phyloP scores from a whole-genome alignment of 1,140 invertebrate genomes.

The Neodiprion lecontei region DNA sequence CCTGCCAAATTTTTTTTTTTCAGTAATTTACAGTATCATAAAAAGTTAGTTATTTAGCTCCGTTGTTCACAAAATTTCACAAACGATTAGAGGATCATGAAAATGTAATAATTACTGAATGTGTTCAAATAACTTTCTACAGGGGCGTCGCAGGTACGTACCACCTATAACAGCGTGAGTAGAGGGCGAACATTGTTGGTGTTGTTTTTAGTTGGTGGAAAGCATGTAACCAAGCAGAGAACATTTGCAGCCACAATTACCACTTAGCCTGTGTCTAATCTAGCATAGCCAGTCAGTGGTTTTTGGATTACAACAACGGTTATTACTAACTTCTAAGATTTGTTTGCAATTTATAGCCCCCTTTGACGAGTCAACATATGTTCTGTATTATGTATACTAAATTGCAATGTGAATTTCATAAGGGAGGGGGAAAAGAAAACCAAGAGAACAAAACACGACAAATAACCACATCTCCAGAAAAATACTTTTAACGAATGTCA shows the following conservation, averaged over 20 bases:
- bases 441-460: neutral
- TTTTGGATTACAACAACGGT: constrained; percentile 28
- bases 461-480: no score
- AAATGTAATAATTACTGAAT: constrained; percentile 11
- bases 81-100: neutral
- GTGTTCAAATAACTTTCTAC: constrained; percentile 27
- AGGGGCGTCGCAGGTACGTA: constrained; percentile 49
- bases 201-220: constrained; percentile 55
- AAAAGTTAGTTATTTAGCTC: neutral
- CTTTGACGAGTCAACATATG: constrained; percentile 14
- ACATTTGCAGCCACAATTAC: constrained; percentile 53
- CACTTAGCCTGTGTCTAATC: constrained; percentile 44
- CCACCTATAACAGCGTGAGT: constrained; percentile 52
- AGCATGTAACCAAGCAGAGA: constrained; percentile 58
- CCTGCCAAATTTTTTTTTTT: no score
- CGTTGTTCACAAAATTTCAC: neutral
- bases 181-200: constrained; percentile 53
- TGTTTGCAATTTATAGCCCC: neutral
- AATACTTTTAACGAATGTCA: no score
- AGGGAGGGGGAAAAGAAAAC: constrained; percentile 1
- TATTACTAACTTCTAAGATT: neutral
- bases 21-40: no score
- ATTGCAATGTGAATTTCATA: neutral
- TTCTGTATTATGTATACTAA: constrained; percentile 2
- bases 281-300: constrained; percentile 39